These are phyloP conservation scores for Pitta sordida DNA, from an alignment of 2,113 vertebrate species.

Conservation along the genomic window DNA sequence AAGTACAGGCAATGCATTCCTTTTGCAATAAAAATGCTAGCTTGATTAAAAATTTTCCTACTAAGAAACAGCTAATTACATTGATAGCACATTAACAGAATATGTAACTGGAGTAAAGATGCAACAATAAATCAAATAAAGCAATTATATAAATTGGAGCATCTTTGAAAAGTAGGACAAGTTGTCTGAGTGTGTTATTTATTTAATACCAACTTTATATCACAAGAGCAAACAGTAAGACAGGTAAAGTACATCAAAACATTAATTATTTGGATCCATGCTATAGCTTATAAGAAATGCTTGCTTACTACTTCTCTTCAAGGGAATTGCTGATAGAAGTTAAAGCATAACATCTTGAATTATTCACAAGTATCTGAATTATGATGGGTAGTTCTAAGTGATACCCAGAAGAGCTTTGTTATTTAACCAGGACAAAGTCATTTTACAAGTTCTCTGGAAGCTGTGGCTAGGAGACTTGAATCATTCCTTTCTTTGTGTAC, in stretches of 20 bases:
- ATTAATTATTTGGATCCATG: conserved; percentile 63
- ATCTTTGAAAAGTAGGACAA: conserved; percentile 51
- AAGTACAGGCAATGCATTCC: not conserved
- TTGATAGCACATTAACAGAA: conserved; percentile 26
- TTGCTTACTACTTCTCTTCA: not conserved
- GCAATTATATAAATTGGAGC: conserved; percentile 56
- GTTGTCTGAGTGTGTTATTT: conserved; percentile 39
- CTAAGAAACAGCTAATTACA: conserved; percentile 40
- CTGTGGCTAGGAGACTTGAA: not conserved
- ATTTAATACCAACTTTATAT: conserved; percentile 51
- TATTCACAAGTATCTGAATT: conserved; percentile 13
- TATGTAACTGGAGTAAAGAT: not conserved
- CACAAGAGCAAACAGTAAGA: conserved; percentile 40
- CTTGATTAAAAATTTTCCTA: conserved; percentile 25
- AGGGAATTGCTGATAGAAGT: conserved; percentile 13
- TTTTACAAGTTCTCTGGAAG: not conserved
- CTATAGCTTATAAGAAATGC: conserved; percentile 15
- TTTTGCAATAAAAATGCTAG: not conserved
- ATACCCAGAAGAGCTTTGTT: not conserved
- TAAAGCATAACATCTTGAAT: conserved; percentile 25
- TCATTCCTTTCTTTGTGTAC: not conserved
- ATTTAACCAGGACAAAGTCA: not conserved
- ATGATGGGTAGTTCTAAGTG: not conserved
- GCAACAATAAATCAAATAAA: conserved; percentile 36
- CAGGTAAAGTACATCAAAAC: conserved; percentile 57